Base-by-base conservation (phyloP, 2,797 vertebrate genomes). In the Leuciscus waleckii region DNA sequence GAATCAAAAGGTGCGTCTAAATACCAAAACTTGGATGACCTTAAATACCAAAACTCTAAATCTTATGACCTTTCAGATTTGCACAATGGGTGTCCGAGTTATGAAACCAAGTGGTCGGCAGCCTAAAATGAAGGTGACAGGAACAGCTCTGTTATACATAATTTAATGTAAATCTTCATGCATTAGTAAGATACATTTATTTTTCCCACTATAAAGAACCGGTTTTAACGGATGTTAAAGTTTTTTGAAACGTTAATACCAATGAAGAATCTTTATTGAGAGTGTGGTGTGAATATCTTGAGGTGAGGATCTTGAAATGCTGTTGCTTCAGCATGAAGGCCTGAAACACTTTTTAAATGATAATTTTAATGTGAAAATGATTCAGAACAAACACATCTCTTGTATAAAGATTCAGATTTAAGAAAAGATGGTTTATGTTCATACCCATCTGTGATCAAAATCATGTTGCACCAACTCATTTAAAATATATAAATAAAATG, bases 11-110 rank as follows among this genome's bases (percentile, higher is more conserved):
- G 90, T 90, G 86, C 86, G 88, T 91, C 84, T 92, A 93, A 95
- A 94, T 92, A 93, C 90, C 92, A 65, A 56, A 51, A 46, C 7
- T 90, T 16, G 5, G 5, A 16, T 49, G 46, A 49, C 46, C 46
- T 49, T 92, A 93, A 95, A 94, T 92, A 93, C 90, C 92, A 75
- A 65, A 51, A 46, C 7, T 90, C 87, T 83, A 92, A 91, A 90
- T 81, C 61, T 74, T n/a, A 82, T 92, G 91, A 94, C 93, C 93
- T 94, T 94, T 94, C 79, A 70, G 8, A 85, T 83, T 85, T 87
- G 21, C 80, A 88, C 39, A 2, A 75, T 79, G 74, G 9, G 13
- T 74, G 21, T 78, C 23, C 7, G 41, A 49, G 39, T 81, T 85
- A 82, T 77, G 63, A 58, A 88, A 51, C 14, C 8, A 76, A 49